Evolutionary conservation across 2,797 vertebrate species (phyloP).

Genomic region (Arnoldichthys spilopterus): DNA sequence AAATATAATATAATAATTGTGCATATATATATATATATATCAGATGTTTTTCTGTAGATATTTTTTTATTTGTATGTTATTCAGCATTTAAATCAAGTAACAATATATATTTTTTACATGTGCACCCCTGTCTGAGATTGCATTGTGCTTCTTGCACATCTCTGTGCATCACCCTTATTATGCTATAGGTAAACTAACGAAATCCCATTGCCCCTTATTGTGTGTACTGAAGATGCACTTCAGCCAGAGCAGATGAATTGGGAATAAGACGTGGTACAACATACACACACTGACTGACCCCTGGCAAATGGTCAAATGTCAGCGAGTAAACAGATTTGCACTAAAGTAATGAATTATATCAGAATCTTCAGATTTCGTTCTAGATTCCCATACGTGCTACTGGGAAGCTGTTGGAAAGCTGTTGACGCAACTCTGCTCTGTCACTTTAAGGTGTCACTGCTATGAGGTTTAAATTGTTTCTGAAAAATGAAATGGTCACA

Average conservation of each 20-base stretch:
- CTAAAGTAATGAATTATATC: not conserved
- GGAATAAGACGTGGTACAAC: not conserved
- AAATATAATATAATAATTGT: too few species aligned
- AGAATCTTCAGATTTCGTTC: too few species aligned
- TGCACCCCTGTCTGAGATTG: not conserved
- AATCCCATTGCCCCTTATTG: not conserved
- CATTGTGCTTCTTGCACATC: not conserved
- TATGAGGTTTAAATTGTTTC: conserved; percentile 15
- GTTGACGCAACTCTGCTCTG: not conserved
- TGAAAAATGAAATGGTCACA: conserved; percentile 15
- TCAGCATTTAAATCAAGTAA: not conserved
- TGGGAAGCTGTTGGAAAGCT: not conserved
- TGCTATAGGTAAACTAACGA: conserved; percentile 3
- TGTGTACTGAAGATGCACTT: not conserved
- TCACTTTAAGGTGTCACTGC: not conserved
- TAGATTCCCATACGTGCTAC: not conserved
- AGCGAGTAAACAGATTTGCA: not conserved
- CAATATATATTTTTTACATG: too few species aligned
- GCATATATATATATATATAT: too few species aligned
- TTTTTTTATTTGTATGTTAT: not conserved
- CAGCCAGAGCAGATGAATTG: not conserved
- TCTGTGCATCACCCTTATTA: not conserved
- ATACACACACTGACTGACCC: not conserved
- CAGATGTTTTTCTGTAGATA: too few species aligned
- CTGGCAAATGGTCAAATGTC: not conserved